Percentiles rank a stretch among this genome's conserved stretches.
phyloP scores from a whole-genome alignment of 2,888 invertebrate genomes.

The Volucella inanis region DNA sequence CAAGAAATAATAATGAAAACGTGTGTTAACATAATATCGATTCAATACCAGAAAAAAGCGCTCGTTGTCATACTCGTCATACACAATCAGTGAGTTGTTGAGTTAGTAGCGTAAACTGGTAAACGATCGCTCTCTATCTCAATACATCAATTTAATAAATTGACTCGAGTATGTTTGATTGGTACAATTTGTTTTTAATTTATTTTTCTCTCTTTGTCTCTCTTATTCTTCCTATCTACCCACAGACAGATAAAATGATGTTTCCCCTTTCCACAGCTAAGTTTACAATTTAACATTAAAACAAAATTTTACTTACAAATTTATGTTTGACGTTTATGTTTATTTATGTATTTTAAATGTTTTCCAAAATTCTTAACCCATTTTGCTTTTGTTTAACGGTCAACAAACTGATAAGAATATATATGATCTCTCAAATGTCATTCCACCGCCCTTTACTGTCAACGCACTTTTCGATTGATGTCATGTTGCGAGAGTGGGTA shows the following conservation, averaged over 20 bases:
- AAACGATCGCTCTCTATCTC: constrained; percentile 31
- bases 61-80: constrained; percentile 17
- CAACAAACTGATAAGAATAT: background rate
- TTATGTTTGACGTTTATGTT: background rate
- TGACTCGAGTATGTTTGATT: constrained; percentile 50
- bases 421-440: background rate
- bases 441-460: background rate
- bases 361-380: background rate
- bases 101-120: constrained; percentile 25
- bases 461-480: background rate
- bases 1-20: constrained; percentile 18
- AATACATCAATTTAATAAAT: constrained; percentile 41
- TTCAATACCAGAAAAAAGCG: background rate
- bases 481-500: background rate
- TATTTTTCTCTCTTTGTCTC: constrained; percentile 1
- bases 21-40: constrained; percentile 37
- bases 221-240: background rate
- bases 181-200: constrained; percentile 49
- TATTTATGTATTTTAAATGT: background rate
- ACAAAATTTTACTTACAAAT: background rate
- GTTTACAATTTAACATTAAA: constrained; percentile 7
- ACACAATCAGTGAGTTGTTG: constrained; percentile 36
- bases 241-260: constrained; percentile 8
- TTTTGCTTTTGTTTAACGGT: constrained; percentile 6
- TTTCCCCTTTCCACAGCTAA: background rate